A percentile compares a stretch with the other conserved stretches of the same genome.
phyloP scores from a whole-genome alignment of 2,113 vertebrate genomes.

The Cervus canadensis region DNA sequence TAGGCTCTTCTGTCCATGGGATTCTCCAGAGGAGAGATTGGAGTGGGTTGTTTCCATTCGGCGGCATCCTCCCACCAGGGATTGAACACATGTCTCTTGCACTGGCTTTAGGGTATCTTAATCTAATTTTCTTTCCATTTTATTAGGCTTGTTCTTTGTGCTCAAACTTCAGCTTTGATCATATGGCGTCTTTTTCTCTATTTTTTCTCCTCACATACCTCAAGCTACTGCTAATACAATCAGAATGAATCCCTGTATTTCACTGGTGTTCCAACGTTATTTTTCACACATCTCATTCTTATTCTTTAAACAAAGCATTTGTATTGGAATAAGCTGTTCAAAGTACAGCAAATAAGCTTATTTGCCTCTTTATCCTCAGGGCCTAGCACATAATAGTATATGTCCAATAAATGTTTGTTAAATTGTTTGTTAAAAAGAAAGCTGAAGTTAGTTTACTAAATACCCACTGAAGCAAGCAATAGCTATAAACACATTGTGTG shows the following conservation, averaged over 20 bases:
- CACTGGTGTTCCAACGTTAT: background rate
- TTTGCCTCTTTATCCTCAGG: background rate
- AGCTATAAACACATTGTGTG: background rate
- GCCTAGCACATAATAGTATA: background rate
- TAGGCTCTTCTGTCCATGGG: background rate
- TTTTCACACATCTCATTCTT: background rate
- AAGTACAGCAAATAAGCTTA: background rate
- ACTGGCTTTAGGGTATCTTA: background rate
- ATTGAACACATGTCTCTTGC: background rate
- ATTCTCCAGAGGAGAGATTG: background rate
- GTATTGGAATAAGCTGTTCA: background rate
- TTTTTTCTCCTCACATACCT: background rate
- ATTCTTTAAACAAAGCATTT: background rate
- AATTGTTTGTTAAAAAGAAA: constrained; percentile 8
- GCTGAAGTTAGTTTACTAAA: constrained; percentile 10
- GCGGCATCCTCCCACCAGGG: background rate
- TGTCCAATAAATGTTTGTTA: background rate
- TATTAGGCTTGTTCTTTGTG: background rate
- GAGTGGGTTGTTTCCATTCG: background rate
- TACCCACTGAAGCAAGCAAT: background rate
- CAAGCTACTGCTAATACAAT: background rate
- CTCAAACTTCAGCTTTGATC: background rate
- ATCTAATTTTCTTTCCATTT: background rate
- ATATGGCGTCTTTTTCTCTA: accelerated
- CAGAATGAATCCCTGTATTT: background rate